Evolutionary conservation across 1,140 invertebrate genomes (phyloP), one percentile per base, ranked within the genome.

Genomic region (Penaeus japonicus): DNA sequence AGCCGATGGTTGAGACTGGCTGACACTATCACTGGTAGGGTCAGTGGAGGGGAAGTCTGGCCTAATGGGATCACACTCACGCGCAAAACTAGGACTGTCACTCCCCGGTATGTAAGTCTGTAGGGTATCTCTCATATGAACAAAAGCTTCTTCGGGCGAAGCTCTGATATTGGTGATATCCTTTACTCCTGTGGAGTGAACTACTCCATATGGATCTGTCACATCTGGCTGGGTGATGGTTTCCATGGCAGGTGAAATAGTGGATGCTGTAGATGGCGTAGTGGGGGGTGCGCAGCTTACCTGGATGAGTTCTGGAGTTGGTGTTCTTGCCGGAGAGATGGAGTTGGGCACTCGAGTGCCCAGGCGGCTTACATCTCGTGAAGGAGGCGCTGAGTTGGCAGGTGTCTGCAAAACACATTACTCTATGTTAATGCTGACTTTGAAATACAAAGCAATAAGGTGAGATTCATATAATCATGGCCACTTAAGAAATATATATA

Each of bases 221-320:
- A 35, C 39, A 57, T 83, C 59, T 84, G 82, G 62, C 47, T 84
- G 82, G 32, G 47, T 70, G 62, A 22, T 32, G 54, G 82, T 84
- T 55, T 73, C 82, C 65, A 47, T 53, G 82, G 84, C 17, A 82
- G 80, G 35, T 54, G 70, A 73, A 73, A 73, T 27, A 73, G 47
- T 47, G 47, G 80, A 82, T 30, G 55, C 80, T 82, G 54, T 82
- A 78, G 62, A 75, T 84, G 53, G 53, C 77, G 84, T 47, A 55
- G 80, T 32, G 53, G 55, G 77, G 85, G 81, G 75, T 39, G 12
- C 39, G 15, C 32, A 54, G 78, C 85, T 90, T 91, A 93, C 92
- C 92, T 93, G 92, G 81, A 93, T 92, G 17, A 93, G 85, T 90
- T 93, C 92, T 47, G 93, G 92, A 80, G 91, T 91, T 12, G 92